phyloP scores from a whole-genome alignment of 2,888 invertebrate species.

The Taenaris catops region DNA sequence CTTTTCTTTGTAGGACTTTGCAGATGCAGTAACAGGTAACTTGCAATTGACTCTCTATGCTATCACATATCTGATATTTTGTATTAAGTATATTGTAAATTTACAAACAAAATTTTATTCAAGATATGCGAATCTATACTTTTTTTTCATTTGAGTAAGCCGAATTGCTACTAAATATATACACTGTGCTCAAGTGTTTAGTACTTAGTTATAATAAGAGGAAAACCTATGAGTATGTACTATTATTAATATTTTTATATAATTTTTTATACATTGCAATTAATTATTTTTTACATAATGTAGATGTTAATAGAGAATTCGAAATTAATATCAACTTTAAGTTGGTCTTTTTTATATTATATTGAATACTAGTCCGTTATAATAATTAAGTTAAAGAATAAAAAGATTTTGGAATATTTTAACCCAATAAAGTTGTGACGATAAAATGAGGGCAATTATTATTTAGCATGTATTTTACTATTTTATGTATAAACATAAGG shows the following conservation, averaged over 20 bases:
- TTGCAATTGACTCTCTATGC: too few species aligned
- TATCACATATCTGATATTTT: too few species aligned
- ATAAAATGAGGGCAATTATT: slow-evolving; percentile 7
- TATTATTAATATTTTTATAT: slow-evolving; percentile 14
- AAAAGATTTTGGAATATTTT: slow-evolving; percentile 18
- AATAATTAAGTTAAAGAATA: slow-evolving; percentile 35
- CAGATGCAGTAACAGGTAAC: too few species aligned
- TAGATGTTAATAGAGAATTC: slow-evolving; percentile 6
- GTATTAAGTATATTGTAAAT: too few species aligned
- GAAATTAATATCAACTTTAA: slow-evolving; percentile 13
- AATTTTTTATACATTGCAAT: slow-evolving; percentile 10
- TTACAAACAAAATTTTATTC: too few species aligned
- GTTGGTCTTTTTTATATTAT: slow-evolving; percentile 33
- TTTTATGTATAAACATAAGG: neutral
- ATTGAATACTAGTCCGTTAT: slow-evolving; percentile 61
- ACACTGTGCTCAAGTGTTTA: slow-evolving; percentile 41
- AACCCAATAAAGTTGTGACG: slow-evolving; percentile 9
- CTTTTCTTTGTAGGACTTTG: too few species aligned
- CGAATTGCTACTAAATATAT: too few species aligned
- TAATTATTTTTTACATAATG: slow-evolving; percentile 3
- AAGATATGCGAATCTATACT: too few species aligned
- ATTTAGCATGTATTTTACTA: neutral
- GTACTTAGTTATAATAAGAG: slow-evolving; percentile 36
- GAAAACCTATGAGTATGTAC: slow-evolving; percentile 3
- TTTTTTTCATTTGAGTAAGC: too few species aligned